A percentile compares a stretch with the other conserved stretches of the same genome.
These are phyloP conservation scores for Drosophila robusta DNA, from an alignment of 2,888 invertebrate genomes.

Conservation along the genomic window DNA sequence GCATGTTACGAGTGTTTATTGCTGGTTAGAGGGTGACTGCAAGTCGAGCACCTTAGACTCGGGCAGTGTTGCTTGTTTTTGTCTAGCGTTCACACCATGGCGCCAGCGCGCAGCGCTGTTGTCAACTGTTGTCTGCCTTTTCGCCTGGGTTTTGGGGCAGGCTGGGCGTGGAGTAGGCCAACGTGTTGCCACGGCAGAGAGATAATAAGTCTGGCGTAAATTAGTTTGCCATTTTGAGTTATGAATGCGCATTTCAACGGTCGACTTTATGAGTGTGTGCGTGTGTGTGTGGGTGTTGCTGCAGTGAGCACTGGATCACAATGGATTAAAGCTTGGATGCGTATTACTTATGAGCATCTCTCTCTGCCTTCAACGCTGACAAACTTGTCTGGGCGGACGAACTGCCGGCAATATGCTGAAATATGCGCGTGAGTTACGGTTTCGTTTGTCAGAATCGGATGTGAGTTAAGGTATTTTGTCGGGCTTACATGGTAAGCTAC, in stretches of 20 bases:
- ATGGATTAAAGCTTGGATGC: constrained; percentile 61
- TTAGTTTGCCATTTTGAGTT: constrained; percentile 81
- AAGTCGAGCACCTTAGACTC: neutral
- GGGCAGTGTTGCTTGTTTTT: constrained; percentile 39
- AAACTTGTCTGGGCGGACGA: constrained; percentile 20
- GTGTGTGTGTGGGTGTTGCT: constrained; percentile 3
- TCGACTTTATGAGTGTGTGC: constrained; percentile 14
- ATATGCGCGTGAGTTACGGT: constrained; percentile 20
- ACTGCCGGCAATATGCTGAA: constrained; percentile 10
- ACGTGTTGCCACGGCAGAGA: constrained; percentile 67
- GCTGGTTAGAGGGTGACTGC: neutral
- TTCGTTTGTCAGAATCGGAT: constrained; percentile 19
- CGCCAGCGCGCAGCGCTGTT: constrained; percentile 39
- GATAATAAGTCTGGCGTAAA: constrained; percentile 80
- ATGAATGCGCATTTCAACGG: constrained; percentile 78
- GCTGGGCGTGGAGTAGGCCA: constrained; percentile 30
- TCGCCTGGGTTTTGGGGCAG: constrained; percentile 11
- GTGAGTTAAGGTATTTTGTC: constrained; percentile 8
- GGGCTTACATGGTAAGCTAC: constrained; percentile 30
- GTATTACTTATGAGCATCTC: constrained; percentile 50
- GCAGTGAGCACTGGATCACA: constrained; percentile 57
- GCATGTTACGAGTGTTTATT: too few species aligned
- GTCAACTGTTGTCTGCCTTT: constrained; percentile 47
- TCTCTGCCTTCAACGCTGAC: constrained; percentile 15
- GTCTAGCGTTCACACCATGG: constrained; percentile 45